Evolutionary conservation across 2,888 invertebrate genomes (phyloP).

Genomic region (Eurois occulta): DNA sequence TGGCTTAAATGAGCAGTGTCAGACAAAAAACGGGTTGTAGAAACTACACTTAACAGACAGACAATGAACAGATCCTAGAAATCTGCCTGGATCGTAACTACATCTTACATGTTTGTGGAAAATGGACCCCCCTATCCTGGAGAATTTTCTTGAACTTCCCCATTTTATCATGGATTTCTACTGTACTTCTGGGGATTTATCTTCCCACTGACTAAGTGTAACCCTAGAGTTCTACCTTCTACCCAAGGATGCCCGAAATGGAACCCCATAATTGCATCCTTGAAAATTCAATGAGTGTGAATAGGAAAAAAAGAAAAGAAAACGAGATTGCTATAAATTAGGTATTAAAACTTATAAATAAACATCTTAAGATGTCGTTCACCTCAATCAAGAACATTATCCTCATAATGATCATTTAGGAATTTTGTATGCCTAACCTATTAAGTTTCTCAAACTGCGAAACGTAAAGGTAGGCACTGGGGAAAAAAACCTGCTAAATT

Average conservation of each 20-base stretch:
- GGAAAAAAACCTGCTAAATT: neutral
- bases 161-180: neutral
- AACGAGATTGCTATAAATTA: neutral
- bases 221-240: neutral
- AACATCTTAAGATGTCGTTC: neutral
- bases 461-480: no score
- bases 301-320: neutral
- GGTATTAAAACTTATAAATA: neutral
- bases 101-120: neutral
- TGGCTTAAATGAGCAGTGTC: neutral
- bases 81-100: neutral
- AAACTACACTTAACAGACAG: neutral
- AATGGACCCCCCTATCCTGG: neutral
- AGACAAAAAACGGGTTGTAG: neutral
- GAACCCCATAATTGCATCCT: neutral
- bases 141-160: neutral
- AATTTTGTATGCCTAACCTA: neutral
- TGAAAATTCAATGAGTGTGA: neutral
- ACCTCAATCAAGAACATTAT: neutral
- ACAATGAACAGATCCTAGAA: neutral
- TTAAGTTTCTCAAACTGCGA: neutral
- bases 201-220: neutral
- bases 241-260: neutral
- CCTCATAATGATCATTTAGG: neutral
- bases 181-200: neutral